These are phyloP conservation scores for Zaprionus obscuricornis DNA, from an alignment of 2,888 invertebrate species.

Conservation along the genomic window DNA sequence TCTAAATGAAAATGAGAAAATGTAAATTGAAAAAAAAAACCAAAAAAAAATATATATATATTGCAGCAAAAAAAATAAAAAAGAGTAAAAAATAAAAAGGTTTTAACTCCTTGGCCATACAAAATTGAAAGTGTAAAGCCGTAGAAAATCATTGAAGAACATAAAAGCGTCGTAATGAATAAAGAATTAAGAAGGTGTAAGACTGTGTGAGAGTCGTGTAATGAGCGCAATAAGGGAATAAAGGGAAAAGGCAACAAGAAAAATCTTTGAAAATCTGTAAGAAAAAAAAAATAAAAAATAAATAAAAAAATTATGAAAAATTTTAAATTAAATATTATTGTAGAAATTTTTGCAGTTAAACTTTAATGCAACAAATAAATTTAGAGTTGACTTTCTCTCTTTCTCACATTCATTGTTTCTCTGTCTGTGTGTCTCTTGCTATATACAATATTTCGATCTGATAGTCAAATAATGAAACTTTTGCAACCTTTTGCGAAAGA, in stretches of 20 bases:
- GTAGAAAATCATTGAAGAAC: conserved; percentile 65
- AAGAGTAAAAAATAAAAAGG: conserved; percentile 5
- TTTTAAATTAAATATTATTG: too few relatives aligned
- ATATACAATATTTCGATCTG: too few relatives aligned
- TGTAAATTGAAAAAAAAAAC: conserved; percentile 62
- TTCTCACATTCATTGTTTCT: background rate
- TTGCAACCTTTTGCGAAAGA: conserved; percentile 29
- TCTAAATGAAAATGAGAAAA: conserved; percentile 63
- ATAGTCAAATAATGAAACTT: conserved; percentile 20
- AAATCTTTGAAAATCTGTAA: background rate
- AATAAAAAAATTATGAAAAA: conserved; percentile 1
- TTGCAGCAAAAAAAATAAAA: too few relatives aligned
- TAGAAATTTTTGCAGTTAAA: too few relatives aligned
- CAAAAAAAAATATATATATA: too few relatives aligned
- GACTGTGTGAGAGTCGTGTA: conserved; percentile 17
- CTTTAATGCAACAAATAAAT: too few relatives aligned
- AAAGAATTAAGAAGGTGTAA: conserved; percentile 28
- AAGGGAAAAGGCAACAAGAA: background rate
- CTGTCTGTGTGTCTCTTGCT: too few relatives aligned
- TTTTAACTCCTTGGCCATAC: conserved; percentile 26
- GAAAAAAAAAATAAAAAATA: background rate
- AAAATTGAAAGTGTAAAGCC: conserved; percentile 60
- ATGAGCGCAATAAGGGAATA: too few relatives aligned
- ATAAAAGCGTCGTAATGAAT: conserved; percentile 61
- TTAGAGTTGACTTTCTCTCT: background rate